Base-by-base conservation (phyloP, 2,797 vertebrate genomes). In the Heliangelus exortis region DNA sequence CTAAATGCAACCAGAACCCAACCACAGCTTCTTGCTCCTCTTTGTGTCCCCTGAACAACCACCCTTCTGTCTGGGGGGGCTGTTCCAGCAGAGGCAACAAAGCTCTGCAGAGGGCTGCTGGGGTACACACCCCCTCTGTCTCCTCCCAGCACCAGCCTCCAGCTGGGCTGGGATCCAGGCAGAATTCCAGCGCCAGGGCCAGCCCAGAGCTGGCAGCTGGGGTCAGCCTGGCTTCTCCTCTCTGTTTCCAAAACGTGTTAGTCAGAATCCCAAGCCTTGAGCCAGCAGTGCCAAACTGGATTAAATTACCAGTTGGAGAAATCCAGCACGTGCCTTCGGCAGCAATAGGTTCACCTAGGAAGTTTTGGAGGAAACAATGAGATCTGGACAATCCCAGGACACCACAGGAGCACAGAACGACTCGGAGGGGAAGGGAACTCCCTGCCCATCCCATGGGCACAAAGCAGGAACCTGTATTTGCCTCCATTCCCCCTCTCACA, bases 181-280 rank as follows among this genome's bases (percentile, higher is more conserved):
- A 0, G 50, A 59, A 74, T 76, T 75, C 53, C 59, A 75, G 83
- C 11, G 61, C 31, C 86, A 66, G 2, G 4, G 59, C 39, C 47
- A 50, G 51, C 54, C 4, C 0, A 2, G 39, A 39, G 50, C 59
- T 19, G 4, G 8, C 26, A n/a, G 17, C 1, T 0, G 53, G 4
- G 79, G 74, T 59, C 84, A 33, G 22, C 3, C 1, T 4, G 12
- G 11, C 36, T 18, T 29, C 45, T 29, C 43, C 31, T 23, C 4
- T 1, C 61, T 47, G 6, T 4, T 80, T 79, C 67, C 50, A 48
- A 79, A 57, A 28, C 9, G 0, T 1, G 0, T 43, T 10, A 66
- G 74, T 16, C 7, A 9, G 43, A 86, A 14, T 75, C 14, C 11
- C 1, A 4, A 74, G 50, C 54, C 73, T 67, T 71, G 63, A 82